A percentile compares a stretch with the other conserved stretches of the same genome.
Evolutionary conservation across 1,140 invertebrate species (phyloP).

Genomic region (Lordiphosa clarofinis): DNA sequence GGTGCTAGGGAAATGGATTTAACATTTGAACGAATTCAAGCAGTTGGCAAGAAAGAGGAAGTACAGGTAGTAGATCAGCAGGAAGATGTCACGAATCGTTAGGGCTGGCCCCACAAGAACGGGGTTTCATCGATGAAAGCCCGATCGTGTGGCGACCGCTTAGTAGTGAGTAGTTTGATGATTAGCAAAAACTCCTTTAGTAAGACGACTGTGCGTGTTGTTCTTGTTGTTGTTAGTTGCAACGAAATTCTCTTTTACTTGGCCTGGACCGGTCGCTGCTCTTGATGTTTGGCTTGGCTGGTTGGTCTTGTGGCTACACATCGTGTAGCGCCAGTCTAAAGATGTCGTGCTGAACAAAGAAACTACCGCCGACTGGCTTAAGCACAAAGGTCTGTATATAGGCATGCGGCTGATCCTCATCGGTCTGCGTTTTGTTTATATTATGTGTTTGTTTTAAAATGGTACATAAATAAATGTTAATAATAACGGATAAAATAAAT

Average conservation of each 20-base stretch:
- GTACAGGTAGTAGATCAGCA: no score
- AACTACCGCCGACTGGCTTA: conserved; percentile 91
- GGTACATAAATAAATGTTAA: conserved; percentile 4
- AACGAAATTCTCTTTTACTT: conserved; percentile 24
- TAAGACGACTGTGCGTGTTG: not conserved
- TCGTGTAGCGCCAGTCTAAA: conserved; percentile 93
- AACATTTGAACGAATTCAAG: no score
- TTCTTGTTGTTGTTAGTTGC: conserved; percentile 5
- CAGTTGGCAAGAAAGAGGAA: no score
- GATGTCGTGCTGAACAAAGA: conserved; percentile 94
- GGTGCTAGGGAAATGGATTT: no score
- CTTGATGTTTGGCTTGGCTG: conserved; percentile 8
- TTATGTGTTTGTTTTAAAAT: not conserved
- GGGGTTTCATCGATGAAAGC: no score
- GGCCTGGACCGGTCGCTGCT: conserved; percentile 21
- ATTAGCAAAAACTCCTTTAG: not conserved
- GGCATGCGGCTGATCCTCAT: conserved; percentile 94
- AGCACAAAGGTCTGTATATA: conserved; percentile 95
- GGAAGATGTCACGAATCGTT: no score
- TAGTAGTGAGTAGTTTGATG: no score
- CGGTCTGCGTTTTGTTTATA: conserved; percentile 82
- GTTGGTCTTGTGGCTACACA: conserved; percentile 73
- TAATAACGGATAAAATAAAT: no score
- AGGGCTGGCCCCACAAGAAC: no score
- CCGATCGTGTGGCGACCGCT: no score